Base-by-base conservation (phyloP, 2,113 vertebrate genomes). In the Neofelis nebulosa region DNA sequence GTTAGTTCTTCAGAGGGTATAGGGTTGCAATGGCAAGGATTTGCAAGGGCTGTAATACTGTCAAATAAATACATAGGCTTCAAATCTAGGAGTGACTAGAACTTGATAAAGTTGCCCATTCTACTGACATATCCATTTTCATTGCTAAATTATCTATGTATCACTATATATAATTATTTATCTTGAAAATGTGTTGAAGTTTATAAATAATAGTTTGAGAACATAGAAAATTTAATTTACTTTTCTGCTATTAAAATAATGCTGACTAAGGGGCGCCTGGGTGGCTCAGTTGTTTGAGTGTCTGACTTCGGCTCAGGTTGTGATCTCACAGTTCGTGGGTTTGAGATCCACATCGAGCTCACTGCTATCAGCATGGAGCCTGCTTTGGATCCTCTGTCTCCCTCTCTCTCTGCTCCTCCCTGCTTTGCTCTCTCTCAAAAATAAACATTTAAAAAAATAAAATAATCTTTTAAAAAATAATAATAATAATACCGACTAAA, bases 231-330 rank as follows among this genome's bases (percentile, higher is more conserved):
- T 71, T 33, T 91, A 74, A 71, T 74, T 94, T 85, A 45, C n/a
- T 95, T 89, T 86, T 82, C 79, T 96, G n/a, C 48, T 89, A 80
- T 88, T 83, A 95, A 91, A 96, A 90, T 93, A 52, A 80, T 88
- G 55, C 5, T 61, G 18, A 74, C 38, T 38, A 38, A 74, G 57
- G 57, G 21, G 57, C 8, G 8, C 57, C 57, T 61, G 57, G 21
- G 57, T 61, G 57, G 57, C 57, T 61, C 57, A 61, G 21, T 61
- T 3, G 3, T 2, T 61, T 61, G 21, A 8, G 57, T 61, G 57
- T 61, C 57, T 61, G 21, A 61, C 57, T 61, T 61, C 23, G 57
- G 57, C 21, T 61, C 57, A 25, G 57, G 57, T 23, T 8, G 1
- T 61, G 57, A 61, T 61, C 57, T 61, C 57, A 61, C 55, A 19